Conservation (phyloP, 2,113 vertebrate species). For the Tenebrosternarchus preto region DNA sequence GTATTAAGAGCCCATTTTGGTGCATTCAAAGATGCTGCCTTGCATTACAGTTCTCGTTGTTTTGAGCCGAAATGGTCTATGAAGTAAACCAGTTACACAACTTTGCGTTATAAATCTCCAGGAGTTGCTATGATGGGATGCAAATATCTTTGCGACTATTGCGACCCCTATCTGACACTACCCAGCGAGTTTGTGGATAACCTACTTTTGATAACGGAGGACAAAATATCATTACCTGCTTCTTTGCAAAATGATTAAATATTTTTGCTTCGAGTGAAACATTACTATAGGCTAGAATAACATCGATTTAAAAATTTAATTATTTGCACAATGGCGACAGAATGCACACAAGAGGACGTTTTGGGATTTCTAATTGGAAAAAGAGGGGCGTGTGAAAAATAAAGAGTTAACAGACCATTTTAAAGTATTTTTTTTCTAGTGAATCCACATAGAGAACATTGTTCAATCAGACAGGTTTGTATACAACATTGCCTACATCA, state of each 20-base stretch:
- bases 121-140: conserved; percentile 41
- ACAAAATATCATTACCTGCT: conserved; percentile 59
- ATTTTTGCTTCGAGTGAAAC: background rate
- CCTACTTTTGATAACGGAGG: background rate
- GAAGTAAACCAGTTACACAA: conserved; percentile 20
- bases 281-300: background rate
- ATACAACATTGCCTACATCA: conserved; percentile 80
- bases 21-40: background rate
- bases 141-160: conserved; percentile 41
- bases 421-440: conserved; percentile 61
- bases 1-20: conserved; percentile 46
- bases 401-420: conserved; percentile 85
- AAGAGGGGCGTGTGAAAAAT: conserved; percentile 80
- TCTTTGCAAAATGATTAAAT: background rate
- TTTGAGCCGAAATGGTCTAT: conserved; percentile 47
- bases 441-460: conserved; percentile 60
- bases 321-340: conserved; percentile 63
- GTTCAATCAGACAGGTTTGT: conserved; percentile 73
- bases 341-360: conserved; percentile 73
- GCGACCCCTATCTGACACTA: conserved; percentile 64
- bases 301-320: background rate
- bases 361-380: conserved; percentile 76
- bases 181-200: background rate
- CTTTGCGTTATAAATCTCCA: background rate
- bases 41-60: background rate